Evolutionary conservation across 2,888 invertebrate genomes (phyloP).

Genomic region (Xestia rhomboidea): DNA sequence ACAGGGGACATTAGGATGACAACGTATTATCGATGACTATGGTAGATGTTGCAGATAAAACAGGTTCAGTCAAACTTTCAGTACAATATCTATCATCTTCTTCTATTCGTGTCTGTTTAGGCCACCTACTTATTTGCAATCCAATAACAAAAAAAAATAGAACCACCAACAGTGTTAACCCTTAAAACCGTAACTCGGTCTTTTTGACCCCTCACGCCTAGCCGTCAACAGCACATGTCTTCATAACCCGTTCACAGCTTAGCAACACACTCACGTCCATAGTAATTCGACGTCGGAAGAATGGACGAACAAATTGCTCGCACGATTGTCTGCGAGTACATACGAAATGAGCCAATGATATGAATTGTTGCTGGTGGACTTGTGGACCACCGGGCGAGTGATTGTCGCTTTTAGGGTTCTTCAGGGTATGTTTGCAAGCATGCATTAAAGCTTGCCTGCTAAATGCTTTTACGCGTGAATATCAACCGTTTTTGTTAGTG

Average conservation of each 20-base stretch:
- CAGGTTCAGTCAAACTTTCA: neutral
- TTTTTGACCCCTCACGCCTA: constrained; percentile 39
- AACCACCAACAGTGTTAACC: neutral
- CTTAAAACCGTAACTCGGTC: constrained; percentile 15
- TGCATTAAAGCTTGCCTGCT: neutral
- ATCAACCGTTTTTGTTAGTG: neutral
- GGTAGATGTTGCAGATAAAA: too few species aligned
- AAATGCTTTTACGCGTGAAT: neutral
- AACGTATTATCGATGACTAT: neutral
- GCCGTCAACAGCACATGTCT: constrained; percentile 55
- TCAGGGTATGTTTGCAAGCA: neutral
- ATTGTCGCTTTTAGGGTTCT: constrained; percentile 62
- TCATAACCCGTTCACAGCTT: constrained; percentile 68
- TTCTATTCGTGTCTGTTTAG: neutral
- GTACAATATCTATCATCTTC: neutral
- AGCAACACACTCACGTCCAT: constrained; percentile 69
- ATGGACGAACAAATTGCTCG: constrained; percentile 68
- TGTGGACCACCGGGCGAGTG: constrained; percentile 63
- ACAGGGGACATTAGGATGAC: neutral
- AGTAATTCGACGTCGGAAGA: constrained; percentile 70
- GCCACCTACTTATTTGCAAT: neutral
- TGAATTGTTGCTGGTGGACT: constrained; percentile 67
- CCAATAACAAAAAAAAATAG: neutral
- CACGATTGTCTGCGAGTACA: constrained; percentile 67
- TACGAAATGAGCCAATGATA: constrained; percentile 67